Percentiles rank a stretch among this genome's conserved stretches.
These are phyloP conservation scores for Oreortyx pictus DNA, from an alignment of 2,797 vertebrate genomes.

Conservation along the genomic window DNA sequence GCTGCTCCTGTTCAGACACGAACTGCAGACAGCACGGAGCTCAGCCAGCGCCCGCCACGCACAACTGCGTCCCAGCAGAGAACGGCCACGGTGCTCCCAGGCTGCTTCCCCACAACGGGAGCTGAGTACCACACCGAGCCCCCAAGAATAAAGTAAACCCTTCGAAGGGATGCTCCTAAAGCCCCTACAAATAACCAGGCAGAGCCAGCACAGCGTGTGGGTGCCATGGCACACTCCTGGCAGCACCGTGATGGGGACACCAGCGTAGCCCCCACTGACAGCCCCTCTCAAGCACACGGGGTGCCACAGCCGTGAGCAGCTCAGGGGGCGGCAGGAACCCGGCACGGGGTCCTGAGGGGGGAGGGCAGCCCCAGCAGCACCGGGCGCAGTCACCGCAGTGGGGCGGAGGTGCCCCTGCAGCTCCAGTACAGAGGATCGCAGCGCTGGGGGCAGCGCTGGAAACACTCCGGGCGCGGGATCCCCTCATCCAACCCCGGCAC, in stretches of 20 bases:
- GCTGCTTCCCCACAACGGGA: neutral
- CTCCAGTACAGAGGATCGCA: neutral
- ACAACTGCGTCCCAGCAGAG: neutral
- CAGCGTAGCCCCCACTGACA: no score
- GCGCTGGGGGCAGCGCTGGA: neutral
- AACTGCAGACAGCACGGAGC: neutral
- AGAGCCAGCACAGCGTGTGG: neutral
- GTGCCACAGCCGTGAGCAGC: neutral
- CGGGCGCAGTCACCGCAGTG: neutral
- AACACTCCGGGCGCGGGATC: neutral
- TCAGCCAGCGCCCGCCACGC: neutral
- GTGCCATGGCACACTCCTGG: neutral
- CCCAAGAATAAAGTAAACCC: neutral
- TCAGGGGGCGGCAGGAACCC: neutral
- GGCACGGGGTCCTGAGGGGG: neutral
- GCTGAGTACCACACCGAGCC: neutral
- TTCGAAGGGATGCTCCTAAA: neutral
- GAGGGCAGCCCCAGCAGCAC: neutral
- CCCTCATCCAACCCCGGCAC: neutral
- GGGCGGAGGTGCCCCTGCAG: neutral
- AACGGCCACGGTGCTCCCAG: neutral
- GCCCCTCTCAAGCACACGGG: neutral
- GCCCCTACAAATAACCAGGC: constrained; percentile 2
- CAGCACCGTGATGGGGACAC: neutral
- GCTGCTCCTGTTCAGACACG: constrained; percentile 47